Evolutionary conservation across 2,888 invertebrate species (phyloP).

Genomic region (Tetheella fluctuosa): DNA sequence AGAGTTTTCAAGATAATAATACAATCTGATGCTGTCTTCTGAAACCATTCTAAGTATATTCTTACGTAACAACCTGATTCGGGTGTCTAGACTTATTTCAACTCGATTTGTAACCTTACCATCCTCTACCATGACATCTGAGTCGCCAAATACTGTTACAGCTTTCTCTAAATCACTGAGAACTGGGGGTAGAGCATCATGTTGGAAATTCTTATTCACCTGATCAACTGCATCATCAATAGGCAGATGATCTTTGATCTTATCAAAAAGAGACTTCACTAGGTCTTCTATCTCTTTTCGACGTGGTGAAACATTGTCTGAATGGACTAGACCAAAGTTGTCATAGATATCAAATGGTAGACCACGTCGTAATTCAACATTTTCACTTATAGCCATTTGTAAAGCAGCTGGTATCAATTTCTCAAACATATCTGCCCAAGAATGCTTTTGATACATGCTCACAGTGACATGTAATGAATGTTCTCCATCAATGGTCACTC

Average conservation of each 20-base stretch:
- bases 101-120: constrained; percentile 86
- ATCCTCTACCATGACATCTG: constrained; percentile 86
- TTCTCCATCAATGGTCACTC: constrained; percentile 88
- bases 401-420: constrained; percentile 91
- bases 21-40: constrained; percentile 87
- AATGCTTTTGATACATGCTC: constrained; percentile 95
- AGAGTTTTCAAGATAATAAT: constrained; percentile 93
- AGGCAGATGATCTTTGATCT: constrained; percentile 85
- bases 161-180: constrained; percentile 86
- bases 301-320: constrained; percentile 73
- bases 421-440: constrained; percentile 95
- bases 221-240: constrained; percentile 93
- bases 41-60: constrained; percentile 85
- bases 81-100: constrained; percentile 87
- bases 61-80: constrained; percentile 83
- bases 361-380: constrained; percentile 89
- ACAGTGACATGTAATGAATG: constrained; percentile 98
- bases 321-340: constrained; percentile 89
- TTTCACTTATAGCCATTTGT: constrained; percentile 87
- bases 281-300: constrained; percentile 80
- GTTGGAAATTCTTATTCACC: constrained; percentile 92
- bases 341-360: constrained; percentile 91
- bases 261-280: constrained; percentile 82
- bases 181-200: constrained; percentile 94
- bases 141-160: constrained; percentile 89